Percentiles rank a stretch among this genome's conserved stretches.
Evolutionary conservation across 2,888 invertebrate genomes (phyloP).

Genomic region (Invenusta paracnida): DNA sequence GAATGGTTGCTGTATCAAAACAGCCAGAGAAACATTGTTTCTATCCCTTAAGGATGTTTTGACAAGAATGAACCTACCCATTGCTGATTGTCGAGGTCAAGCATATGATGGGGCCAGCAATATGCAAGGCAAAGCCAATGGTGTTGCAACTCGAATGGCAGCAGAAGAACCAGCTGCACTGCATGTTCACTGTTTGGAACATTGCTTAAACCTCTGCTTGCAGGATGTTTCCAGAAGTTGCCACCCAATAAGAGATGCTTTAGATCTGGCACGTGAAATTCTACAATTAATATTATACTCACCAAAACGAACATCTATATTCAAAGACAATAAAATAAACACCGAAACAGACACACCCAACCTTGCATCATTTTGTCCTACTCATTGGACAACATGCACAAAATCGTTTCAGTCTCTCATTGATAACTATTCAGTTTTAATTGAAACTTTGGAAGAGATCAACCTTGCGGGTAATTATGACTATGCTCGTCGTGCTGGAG

Average conservation of each 20-base stretch:
- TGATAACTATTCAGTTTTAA: constrained; percentile 23
- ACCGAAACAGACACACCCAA: constrained; percentile 23
- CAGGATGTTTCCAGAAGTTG: constrained; percentile 29
- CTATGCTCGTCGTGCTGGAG: not conserved
- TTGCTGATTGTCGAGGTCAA: too few relatives aligned
- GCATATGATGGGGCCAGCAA: too few relatives aligned
- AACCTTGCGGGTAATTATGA: not conserved
- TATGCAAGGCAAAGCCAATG: too few relatives aligned
- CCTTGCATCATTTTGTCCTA: constrained; percentile 22
- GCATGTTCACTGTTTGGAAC: not conserved
- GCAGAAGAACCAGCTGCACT: too few relatives aligned
- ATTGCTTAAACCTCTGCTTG: constrained; percentile 8
- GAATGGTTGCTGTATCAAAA: too few relatives aligned
- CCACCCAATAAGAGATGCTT: constrained; percentile 26
- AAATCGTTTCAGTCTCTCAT: constrained; percentile 25
- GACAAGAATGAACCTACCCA: too few relatives aligned
- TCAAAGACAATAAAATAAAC: constrained; percentile 26
- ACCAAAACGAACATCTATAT: constrained; percentile 22
- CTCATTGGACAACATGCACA: constrained; percentile 18
- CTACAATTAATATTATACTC: constrained; percentile 13
- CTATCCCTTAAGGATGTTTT: too few relatives aligned
- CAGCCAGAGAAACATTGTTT: too few relatives aligned
- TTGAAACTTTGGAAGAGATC: constrained; percentile 23
- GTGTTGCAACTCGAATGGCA: too few relatives aligned
- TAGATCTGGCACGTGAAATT: constrained; percentile 22